Evolutionary conservation across 2,113 vertebrate species (phyloP).

Genomic region (Siphamia tubifer): DNA sequence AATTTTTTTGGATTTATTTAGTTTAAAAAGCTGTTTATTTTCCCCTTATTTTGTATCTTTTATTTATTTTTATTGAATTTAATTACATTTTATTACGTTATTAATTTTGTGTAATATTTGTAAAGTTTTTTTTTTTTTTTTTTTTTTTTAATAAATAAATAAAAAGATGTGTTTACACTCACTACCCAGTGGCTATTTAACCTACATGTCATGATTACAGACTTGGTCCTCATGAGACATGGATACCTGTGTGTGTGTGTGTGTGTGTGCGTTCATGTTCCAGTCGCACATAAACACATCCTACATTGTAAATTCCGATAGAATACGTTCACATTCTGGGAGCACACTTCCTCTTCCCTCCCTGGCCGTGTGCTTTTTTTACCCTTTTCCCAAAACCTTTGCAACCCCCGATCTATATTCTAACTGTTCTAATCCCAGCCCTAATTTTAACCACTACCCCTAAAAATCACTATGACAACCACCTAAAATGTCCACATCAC

Average conservation of each 20-base stretch:
- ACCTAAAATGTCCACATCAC: background rate
- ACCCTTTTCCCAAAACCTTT: background rate
- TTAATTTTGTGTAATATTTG: too few relatives aligned
- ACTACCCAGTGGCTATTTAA: too few relatives aligned
- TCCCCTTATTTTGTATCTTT: background rate
- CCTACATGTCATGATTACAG: too few relatives aligned
- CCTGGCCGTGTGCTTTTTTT: background rate
- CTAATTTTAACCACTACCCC: background rate
- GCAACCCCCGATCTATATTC: background rate
- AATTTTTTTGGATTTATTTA: too few relatives aligned
- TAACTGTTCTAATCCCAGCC: background rate
- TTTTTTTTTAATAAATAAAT: too few relatives aligned
- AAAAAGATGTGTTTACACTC: too few relatives aligned
- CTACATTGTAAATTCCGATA: background rate
- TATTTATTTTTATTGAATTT: background rate
- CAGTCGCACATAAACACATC: background rate
- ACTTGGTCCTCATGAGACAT: too few relatives aligned
- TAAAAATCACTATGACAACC: background rate
- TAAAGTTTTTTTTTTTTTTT: too few relatives aligned
- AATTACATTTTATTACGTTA: too few relatives aligned
- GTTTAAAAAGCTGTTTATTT: background rate
- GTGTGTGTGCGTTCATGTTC: too few relatives aligned
- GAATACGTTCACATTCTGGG: constrained; percentile 6
- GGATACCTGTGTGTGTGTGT: too few relatives aligned
- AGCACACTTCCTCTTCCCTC: constrained; percentile 11